Evolutionary conservation across 2,888 invertebrate species (phyloP).

Genomic region (Smittia aterrima): DNA sequence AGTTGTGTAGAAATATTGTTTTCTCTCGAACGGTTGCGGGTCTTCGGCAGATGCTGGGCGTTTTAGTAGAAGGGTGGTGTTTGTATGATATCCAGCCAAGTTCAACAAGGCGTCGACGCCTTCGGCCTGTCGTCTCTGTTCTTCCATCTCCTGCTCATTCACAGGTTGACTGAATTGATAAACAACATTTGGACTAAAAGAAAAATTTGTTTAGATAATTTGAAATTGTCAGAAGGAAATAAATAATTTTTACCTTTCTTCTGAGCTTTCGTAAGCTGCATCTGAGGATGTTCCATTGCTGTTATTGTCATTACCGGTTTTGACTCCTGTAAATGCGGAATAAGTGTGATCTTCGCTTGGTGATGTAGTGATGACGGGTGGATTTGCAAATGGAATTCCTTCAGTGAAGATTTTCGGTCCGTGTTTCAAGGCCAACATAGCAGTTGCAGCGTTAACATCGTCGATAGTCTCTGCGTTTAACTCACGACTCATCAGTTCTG

Average conservation of each 20-base stretch:
- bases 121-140: conserved; percentile 70
- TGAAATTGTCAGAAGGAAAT: background rate
- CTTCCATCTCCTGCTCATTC: conserved; percentile 59
- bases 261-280: conserved; percentile 60
- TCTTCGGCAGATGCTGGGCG: conserved; percentile 51
- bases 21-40: conserved; percentile 45
- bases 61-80: conserved; percentile 50
- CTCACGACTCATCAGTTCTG: conserved; percentile 29
- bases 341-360: conserved; percentile 94
- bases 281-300: conserved; percentile 57
- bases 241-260: conserved; percentile 55
- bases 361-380: conserved; percentile 74
- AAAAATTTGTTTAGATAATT: conserved; percentile 38
- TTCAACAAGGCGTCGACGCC: conserved; percentile 77
- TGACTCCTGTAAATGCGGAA: conserved; percentile 58
- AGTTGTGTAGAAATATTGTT: conserved; percentile 39
- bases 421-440: conserved; percentile 84
- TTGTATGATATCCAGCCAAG: conserved; percentile 63
- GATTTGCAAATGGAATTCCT: conserved; percentile 53
- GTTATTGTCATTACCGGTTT: conserved; percentile 49
- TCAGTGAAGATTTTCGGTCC: conserved; percentile 66
- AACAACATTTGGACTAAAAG: conserved; percentile 33
- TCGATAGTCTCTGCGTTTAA: conserved; percentile 61
- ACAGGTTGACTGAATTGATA: conserved; percentile 45
- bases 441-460: conserved; percentile 80